Conservation (phyloP, 92 coral and sea anemone genomes). For the Epizoanthus fatuus region DNA sequence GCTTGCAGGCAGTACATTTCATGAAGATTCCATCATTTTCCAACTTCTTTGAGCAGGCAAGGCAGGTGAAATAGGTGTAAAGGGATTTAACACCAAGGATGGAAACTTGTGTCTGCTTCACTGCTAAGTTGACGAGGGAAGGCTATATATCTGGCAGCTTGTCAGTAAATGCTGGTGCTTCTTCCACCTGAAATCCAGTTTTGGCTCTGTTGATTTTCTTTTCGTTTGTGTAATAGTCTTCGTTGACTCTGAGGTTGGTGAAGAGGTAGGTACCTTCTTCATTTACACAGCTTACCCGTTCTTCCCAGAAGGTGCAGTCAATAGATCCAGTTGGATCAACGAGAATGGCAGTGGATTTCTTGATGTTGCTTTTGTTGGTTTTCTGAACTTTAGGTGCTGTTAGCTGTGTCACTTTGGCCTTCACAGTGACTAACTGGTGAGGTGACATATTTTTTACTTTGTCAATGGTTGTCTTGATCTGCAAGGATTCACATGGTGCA, state of each 20-base stretch:
- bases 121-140: slow-evolving; percentile 26
- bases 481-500: neutral
- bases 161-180: slow-evolving; percentile 27
- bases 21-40: slow-evolving; percentile 42
- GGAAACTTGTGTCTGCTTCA: slow-evolving; percentile 45
- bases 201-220: slow-evolving; percentile 36
- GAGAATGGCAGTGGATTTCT: slow-evolving; percentile 41
- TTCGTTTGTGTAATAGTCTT: slow-evolving; percentile 44
- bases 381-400: slow-evolving; percentile 42
- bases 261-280: slow-evolving; percentile 45
- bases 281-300: slow-evolving; percentile 50
- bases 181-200: slow-evolving; percentile 46
- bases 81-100: slow-evolving; percentile 52
- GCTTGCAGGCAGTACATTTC: neutral
- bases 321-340: slow-evolving; percentile 66
- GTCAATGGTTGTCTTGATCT: neutral
- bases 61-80: slow-evolving; percentile 41
- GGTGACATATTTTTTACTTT: neutral
- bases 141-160: slow-evolving; percentile 26
- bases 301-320: slow-evolving; percentile 58
- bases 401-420: slow-evolving; percentile 47
- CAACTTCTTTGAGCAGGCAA: slow-evolving; percentile 47
- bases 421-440: slow-evolving; percentile 11
- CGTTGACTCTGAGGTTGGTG: slow-evolving; percentile 53
- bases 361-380: slow-evolving; percentile 41